A percentile compares a stretch with the other conserved stretches of the same genome.
Evolutionary conservation across 2,113 vertebrate species (phyloP).

Genomic region (Pachyramphus minor): DNA sequence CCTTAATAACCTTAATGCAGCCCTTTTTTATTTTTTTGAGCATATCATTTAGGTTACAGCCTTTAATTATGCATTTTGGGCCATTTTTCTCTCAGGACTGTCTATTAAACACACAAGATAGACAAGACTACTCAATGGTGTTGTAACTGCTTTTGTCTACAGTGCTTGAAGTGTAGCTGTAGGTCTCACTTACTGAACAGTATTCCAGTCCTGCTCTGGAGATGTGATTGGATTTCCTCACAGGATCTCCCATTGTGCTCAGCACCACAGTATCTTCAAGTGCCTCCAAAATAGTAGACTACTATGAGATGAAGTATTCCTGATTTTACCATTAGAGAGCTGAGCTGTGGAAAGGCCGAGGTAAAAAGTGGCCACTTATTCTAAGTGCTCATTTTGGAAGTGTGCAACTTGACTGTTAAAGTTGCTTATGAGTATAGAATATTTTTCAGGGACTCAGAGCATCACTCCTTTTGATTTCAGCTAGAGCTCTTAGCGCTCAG

Average conservation of each 20-base stretch:
- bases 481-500: not conserved
- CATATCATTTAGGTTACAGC: not conserved
- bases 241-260: accelerated
- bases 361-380: not conserved
- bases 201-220: not conserved
- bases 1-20: not conserved
- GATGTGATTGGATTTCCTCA: not conserved
- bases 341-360: not conserved
- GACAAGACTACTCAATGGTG: not conserved
- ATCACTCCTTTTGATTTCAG: not conserved
- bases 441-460: not conserved
- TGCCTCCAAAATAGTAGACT: not conserved
- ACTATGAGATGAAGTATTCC: not conserved
- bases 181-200: not conserved
- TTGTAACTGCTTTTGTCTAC: not conserved
- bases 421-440: not conserved
- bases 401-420: not conserved
- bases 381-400: not conserved
- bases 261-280: not conserved
- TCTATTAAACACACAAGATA: not conserved
- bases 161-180: not conserved
- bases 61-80: not conserved
- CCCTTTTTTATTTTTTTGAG: not conserved
- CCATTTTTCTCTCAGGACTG: not conserved
- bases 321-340: not conserved